Evolutionary conservation across 1,140 invertebrate species (phyloP).

Genomic region (Apis mellifera): Amel_HAv3.1 CM009931.2:19652001-19652500

Average conservation of each 20-base stretch:
- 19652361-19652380: constrained; percentile 40
- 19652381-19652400: constrained; percentile 40
- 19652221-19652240: not conserved
- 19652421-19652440: constrained; percentile 66
- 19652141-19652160: no score
- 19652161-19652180: no score
- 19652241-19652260: not conserved
- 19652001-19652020: not conserved
- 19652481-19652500: constrained; percentile 57
- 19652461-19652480: constrained; percentile 37
- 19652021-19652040: not conserved
- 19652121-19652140: no score
- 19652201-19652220: no score
- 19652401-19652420: constrained; percentile 61
- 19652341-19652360: constrained; percentile 46
- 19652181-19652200: no score
- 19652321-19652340: no score
- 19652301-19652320: no score
- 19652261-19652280: not conserved
- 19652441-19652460: constrained; percentile 58
- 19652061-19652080: no score
- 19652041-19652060: no score
- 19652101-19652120: no score
- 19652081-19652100: no score
- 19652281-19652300: not conserved